These are phyloP conservation scores for Morpho deidamia DNA, from an alignment of 2,888 invertebrate species.

Conservation along the genomic window DNA sequence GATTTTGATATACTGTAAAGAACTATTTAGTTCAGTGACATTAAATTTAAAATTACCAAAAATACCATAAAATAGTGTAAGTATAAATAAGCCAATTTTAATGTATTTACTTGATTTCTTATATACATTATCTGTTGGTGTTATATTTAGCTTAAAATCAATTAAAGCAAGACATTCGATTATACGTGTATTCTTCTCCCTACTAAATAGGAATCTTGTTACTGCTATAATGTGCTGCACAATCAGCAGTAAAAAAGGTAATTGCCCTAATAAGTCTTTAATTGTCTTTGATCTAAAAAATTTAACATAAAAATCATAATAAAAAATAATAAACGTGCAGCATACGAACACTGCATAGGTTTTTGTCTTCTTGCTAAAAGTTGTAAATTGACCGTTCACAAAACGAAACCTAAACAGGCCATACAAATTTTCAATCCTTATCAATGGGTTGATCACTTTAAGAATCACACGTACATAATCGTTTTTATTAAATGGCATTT, in stretches of 20 bases:
- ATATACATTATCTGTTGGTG: background rate
- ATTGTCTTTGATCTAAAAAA: too few species aligned
- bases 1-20: background rate
- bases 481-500: too few species aligned
- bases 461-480: background rate
- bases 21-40: background rate
- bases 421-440: conserved; percentile 4
- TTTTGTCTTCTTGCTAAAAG: conserved; percentile 1
- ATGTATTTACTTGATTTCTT: conserved; percentile 5
- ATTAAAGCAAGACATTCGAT: conserved; percentile 10
- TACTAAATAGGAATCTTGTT: background rate
- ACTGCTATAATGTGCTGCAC: conserved; percentile 10
- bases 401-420: conserved; percentile 6
- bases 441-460: background rate
- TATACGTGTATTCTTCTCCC: conserved; percentile 3
- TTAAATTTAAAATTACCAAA: background rate
- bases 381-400: background rate
- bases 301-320: background rate
- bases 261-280: too few species aligned
- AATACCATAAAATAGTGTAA: background rate
- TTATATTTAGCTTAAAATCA: conserved; percentile 16
- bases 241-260: background rate
- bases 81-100: conserved; percentile 4
- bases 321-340: background rate
- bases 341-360: background rate